Evolutionary conservation across 2,888 invertebrate genomes (phyloP), one percentile per base, ranked within the genome.

Genomic region (Nemurella pictetii): DNA sequence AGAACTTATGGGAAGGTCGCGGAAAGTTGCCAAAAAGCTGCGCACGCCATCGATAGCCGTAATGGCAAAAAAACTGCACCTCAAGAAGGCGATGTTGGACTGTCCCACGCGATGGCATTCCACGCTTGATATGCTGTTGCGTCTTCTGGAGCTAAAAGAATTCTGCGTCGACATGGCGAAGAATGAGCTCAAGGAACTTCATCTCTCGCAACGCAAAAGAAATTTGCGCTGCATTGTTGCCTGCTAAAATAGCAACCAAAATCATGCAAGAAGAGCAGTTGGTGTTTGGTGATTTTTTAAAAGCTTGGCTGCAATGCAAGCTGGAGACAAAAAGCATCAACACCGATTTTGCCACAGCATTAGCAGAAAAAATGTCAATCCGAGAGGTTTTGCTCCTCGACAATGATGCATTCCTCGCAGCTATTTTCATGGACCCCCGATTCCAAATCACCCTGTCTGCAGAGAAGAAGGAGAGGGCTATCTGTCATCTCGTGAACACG

Each of bases 81-180:
- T 83, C 72, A 55, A 29, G 27, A 83, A 83, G 28, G 72, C 83
- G 25, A 83, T 25, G 9, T n/a, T 83, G 36, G 83, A 83, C 25
- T 83, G 83, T 30, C 20, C 83, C n/a, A 83, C 83, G 7, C 20
- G 83, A 29, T 83, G 83, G 83, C 83, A 83, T 27, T 83, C 83
- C 25, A 83, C 83, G 7, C 27, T 74, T 4, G 83, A 83, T 25
- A 83, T 83, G 83, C 73, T 73, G 2, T n/a, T 73, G 20, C 20
- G 73, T 20, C 73, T 83, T 4, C 25, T 72, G n/a, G 32, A 32
- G 32, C 36, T 83, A 72, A 83, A 72, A 83, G 83, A 83, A 29
- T 83, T 83, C 73, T 83, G 83, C 55, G 25, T 35, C 20, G 73
- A 75, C 32, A 75, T 75, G 83, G 72, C 72, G 15, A 20, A 28